A percentile compares a stretch with the other conserved stretches of the same genome.
phyloP scores from a whole-genome alignment of 2,113 vertebrate species.

The Microcebus griseorufus region DNA sequence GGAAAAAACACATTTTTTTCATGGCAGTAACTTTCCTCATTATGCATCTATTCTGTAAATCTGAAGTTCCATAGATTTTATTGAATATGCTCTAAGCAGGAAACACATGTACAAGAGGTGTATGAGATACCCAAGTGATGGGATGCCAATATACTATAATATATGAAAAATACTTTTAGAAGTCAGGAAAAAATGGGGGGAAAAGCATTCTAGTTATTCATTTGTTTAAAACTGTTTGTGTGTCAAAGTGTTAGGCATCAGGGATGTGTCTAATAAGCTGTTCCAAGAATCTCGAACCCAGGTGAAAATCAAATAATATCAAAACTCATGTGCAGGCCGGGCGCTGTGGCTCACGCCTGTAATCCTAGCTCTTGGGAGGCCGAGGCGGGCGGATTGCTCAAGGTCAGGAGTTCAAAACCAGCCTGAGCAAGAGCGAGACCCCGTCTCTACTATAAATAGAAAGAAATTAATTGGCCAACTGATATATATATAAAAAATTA shows the following conservation, averaged over 20 bases:
- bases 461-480: no score
- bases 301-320: neutral
- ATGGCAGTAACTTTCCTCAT: neutral
- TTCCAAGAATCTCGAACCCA: neutral
- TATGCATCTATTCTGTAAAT: neutral
- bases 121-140: neutral
- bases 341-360: no score
- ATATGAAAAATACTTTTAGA: neutral
- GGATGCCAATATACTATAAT: neutral
- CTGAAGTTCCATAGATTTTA: neutral
- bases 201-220: neutral
- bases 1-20: neutral
- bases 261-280: neutral
- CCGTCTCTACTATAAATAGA: no score
- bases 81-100: neutral
- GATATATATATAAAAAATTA: no score
- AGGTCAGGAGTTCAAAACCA: no score
- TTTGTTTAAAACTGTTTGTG: neutral
- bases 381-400: no score
- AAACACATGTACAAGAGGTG: neutral
- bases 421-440: no score
- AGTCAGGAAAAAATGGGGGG: neutral
- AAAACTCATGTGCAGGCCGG: no score
- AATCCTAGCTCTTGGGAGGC: no score
- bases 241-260: neutral